Base-by-base conservation (phyloP, 2,113 vertebrate species). In the Aramus guarauna region DNA sequence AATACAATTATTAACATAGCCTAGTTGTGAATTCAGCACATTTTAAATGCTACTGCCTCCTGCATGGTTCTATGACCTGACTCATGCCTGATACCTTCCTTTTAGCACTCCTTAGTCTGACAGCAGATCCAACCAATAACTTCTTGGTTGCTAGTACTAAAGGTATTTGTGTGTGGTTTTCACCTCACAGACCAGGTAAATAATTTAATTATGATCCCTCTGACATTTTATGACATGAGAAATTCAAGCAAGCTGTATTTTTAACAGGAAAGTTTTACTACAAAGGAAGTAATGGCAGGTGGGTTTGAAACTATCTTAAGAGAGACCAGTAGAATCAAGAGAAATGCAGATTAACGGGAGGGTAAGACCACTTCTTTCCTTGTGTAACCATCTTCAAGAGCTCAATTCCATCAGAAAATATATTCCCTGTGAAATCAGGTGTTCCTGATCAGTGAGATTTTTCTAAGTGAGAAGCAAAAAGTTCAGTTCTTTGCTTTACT, bases 21-120 rank as follows among this genome's bases (percentile, higher is more conserved):
- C 14, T 37, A 58, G 9, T 41, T 52, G 26, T 7, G 7, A 80
- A 34, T 34, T 88, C 9, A 39, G 23, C 11, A 30, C 23, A 48
- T 72, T 56, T 66, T 48, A 56, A 69, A 55, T 26, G 18, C 6
- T 60, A 4, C 47, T 72, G 29, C 6, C 23, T 85, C 58, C 30
- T 45, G 8, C 2, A 0, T 59, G 41, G 21, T 21, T 62, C 58
- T 50, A 4, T 22, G 27, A 45, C 24, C 12, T 1, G 1, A 3
- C 15, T 39, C 7, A 18, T n/a, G 5, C 12, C 37, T 32, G 39
- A 60, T 9, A 21, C 21, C 20, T n/a, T 48, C 27, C 5, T 69
- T 53, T 32, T 6, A 43, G 56, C 15, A 23, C 27, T 56, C 41
- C 45, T 52, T 43, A 29, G 47, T 41, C 19, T 60, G 62, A 36